Conservation (phyloP, 1,140 invertebrate genomes). For the Drosophila ironensis region DNA sequence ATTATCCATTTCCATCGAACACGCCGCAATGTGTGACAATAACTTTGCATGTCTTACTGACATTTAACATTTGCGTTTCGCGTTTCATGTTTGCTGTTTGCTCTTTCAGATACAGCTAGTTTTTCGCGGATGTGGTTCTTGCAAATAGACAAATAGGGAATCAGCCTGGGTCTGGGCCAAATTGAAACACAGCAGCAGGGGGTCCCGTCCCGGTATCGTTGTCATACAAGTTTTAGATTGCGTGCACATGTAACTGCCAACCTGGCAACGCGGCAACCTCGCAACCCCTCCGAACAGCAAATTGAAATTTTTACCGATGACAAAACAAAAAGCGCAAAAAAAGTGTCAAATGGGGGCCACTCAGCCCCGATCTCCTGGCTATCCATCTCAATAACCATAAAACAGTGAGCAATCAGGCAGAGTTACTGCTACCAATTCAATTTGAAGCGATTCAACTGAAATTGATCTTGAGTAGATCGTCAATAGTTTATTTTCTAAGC, state of each 20-base stretch:
- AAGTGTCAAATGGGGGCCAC: constrained; percentile 38
- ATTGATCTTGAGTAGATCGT: too few relatives aligned
- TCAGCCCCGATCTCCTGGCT: too few relatives aligned
- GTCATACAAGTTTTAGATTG: constrained; percentile 64
- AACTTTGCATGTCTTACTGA: constrained; percentile 75
- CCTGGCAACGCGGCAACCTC: constrained; percentile 14
- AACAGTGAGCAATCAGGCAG: too few relatives aligned
- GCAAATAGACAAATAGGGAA: constrained; percentile 54
- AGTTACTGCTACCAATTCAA: too few relatives aligned
- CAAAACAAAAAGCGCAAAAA: constrained; percentile 61
- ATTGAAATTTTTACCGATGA: constrained; percentile 51
- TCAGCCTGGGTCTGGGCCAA: constrained; percentile 38
- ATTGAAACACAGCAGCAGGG: constrained; percentile 62
- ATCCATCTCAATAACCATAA: too few relatives aligned
- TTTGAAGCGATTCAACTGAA: too few relatives aligned
- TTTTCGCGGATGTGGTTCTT: constrained; percentile 32
- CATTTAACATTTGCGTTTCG: constrained; percentile 76
- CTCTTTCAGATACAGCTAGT: constrained; percentile 29
- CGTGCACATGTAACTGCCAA: constrained; percentile 41
- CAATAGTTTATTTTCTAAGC: too few relatives aligned
- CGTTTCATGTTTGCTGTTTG: constrained; percentile 52
- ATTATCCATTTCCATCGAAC: constrained; percentile 43
- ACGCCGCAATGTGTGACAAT: constrained; percentile 65
- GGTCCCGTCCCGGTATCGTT: constrained; percentile 41
- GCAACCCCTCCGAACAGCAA: constrained; percentile 26